These are phyloP conservation scores for Hucho hucho DNA, from an alignment of 2,113 vertebrate species.

Conservation along the genomic window DNA sequence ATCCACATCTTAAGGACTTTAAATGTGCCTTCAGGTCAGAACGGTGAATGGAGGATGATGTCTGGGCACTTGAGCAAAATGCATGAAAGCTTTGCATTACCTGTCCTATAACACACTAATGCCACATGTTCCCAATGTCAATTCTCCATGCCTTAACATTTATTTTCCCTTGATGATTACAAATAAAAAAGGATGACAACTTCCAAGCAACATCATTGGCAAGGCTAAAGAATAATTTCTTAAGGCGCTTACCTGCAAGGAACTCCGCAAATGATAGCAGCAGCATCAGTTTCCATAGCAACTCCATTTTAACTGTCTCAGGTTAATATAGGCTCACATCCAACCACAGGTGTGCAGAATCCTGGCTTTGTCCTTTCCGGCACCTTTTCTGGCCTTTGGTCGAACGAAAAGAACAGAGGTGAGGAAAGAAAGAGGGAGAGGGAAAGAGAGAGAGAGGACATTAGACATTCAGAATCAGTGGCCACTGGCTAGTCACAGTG, in stretches of 20 bases:
- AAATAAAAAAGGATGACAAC: background rate
- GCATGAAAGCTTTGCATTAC: background rate
- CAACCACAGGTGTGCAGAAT: conserved; percentile 66
- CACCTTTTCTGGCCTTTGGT: conserved; percentile 71
- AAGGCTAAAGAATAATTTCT: conserved; percentile 45
- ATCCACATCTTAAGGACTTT: conserved; percentile 12
- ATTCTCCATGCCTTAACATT: conserved; percentile 19
- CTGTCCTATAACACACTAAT: conserved; percentile 15
- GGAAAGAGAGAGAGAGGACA: background rate
- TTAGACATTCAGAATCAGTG: conserved; percentile 42
- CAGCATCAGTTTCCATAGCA: conserved; percentile 91
- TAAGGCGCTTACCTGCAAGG: conserved; percentile 84
- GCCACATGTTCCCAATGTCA: background rate
- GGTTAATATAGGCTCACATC: conserved; percentile 73
- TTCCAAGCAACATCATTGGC: conserved; percentile 13
- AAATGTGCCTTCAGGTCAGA: conserved; percentile 30
- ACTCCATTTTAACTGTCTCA: conserved; percentile 88
- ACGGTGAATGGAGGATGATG: conserved; percentile 30
- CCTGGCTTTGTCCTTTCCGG: conserved; percentile 63
- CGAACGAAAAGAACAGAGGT: conserved; percentile 49
- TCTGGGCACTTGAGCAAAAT: conserved; percentile 15
- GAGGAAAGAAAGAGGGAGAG: background rate
- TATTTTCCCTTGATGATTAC: background rate
- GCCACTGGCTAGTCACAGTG: conserved; percentile 8
- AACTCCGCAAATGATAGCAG: conserved; percentile 83